Conservation (phyloP, 2,888 invertebrate species). For the Drosophila acutilabella region DNA sequence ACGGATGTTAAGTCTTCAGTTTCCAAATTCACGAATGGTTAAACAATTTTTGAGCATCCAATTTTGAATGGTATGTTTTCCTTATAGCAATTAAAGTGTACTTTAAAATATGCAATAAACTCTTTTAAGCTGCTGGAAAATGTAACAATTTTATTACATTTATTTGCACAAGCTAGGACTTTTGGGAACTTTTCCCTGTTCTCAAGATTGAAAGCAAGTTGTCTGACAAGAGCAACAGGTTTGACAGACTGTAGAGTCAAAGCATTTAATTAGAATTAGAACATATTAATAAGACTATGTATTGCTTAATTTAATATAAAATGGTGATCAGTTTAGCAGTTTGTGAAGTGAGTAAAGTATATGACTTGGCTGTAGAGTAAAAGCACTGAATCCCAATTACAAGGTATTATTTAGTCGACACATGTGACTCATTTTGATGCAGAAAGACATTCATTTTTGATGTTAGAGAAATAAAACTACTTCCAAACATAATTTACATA, state of each 20-base stretch:
- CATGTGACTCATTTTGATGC: too few relatives aligned
- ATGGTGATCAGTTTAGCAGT: too few relatives aligned
- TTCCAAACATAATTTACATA: conserved; percentile 71
- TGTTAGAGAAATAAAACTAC: conserved; percentile 32
- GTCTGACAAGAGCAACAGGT: not conserved
- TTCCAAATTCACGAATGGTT: conserved; percentile 8
- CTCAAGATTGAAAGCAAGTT: not conserved
- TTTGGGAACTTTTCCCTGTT: not conserved
- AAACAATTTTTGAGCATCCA: not conserved
- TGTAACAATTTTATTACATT: conserved; percentile 12
- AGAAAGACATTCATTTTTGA: conserved; percentile 8
- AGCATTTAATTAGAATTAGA: too few relatives aligned
- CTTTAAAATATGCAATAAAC: conserved; percentile 16
- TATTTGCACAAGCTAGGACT: conserved; percentile 24
- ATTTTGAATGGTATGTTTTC: not conserved
- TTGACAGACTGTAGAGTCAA: not conserved
- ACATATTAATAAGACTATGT: too few relatives aligned
- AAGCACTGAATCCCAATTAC: not conserved
- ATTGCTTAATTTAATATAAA: too few relatives aligned
- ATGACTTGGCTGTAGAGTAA: too few relatives aligned
- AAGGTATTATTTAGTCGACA: conserved; percentile 4
- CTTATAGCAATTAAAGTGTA: conserved; percentile 5
- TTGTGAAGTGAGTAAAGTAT: too few relatives aligned
- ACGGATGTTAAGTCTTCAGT: conserved; percentile 1
- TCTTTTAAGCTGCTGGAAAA: conserved; percentile 6